Evolutionary conservation across 92 coral and sea anemone genomes (phyloP).

Genomic region (Bergia sp.): DNA sequence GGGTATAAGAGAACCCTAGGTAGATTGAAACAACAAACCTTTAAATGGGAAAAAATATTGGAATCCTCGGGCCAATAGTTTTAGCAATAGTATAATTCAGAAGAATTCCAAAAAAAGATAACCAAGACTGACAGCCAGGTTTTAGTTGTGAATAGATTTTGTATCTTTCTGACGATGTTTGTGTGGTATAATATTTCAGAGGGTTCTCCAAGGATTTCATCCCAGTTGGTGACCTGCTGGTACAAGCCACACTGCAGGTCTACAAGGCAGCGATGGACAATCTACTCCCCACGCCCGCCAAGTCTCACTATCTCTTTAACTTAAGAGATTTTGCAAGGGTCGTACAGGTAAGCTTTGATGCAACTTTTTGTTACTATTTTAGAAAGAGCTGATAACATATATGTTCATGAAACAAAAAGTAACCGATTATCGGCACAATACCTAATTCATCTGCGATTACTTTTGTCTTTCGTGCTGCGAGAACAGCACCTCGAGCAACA

Average conservation of each 20-base stretch:
- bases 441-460: too few relatives aligned
- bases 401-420: neutral
- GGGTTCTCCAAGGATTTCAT: constrained; percentile 84
- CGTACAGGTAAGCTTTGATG: constrained; percentile 69
- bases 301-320: constrained; percentile 96
- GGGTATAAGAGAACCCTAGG: too few relatives aligned
- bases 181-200: constrained; percentile 42
- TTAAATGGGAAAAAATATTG: neutral
- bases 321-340: constrained; percentile 96
- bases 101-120: too few relatives aligned
- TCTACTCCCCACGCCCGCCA: constrained; percentile 95
- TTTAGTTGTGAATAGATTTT: neutral
- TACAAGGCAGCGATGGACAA: constrained; percentile 92
- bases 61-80: too few relatives aligned
- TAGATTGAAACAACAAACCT: too few relatives aligned
- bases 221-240: constrained; percentile 83
- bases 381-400: neutral
- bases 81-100: too few relatives aligned
- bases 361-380: neutral
- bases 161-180: neutral
- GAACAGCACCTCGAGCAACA: too few relatives aligned
- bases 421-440: neutral
- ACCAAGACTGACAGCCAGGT: neutral
- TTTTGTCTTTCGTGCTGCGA: too few relatives aligned
- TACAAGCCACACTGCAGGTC: constrained; percentile 80